Base-by-base conservation (phyloP, 2,797 vertebrate genomes). In the Pelochelys cantorii region DNA sequence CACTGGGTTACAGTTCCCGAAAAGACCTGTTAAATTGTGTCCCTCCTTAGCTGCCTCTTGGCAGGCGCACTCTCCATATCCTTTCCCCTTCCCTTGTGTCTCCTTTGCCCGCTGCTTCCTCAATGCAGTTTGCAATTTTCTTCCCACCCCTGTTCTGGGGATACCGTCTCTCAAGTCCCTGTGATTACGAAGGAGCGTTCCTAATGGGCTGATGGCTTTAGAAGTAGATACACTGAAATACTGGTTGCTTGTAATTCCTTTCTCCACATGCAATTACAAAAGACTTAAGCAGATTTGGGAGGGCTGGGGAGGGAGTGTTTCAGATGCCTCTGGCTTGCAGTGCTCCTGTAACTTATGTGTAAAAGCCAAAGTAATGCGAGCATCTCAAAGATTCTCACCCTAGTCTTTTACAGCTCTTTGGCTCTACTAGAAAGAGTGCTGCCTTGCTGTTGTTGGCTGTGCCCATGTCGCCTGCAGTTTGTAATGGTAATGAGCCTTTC, bases 121-220 rank as follows among this genome's bases (percentile, higher is more conserved):
- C 11, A 42, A 12, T 74, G 23, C 37, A 11, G 23, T 25, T 74
- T 42, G 34, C 20, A 74, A 25, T 42, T 81, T 88, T 59, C 11
- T 84, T 85, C 80, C 18, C 53, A 27, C 12, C 57, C 80, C 54
- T 91, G 75, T 89, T 75, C 62, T 84, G 52, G 25, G 85, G 29
- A 5, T 83, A 17, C 0, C 27, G 11, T 89, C 85, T 94, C 77
- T 93, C 20, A 91, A 91, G 56, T 12, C 22, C 34, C 23, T n/a
- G 31, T 92, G 65, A 59, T 82, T 89, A 22, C 62, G 87, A 79
- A 91, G 79, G 93, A 74, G 71, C 71, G 79, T 90, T 87, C 42
- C 2, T 81, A 83, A 34, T 37, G 37, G 23, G 25, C 23, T 42
- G 71, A 48, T 60, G 23, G 27, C 56, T 60, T 48, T 20, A 48